Percentiles rank a stretch among this genome's conserved stretches.
These are phyloP conservation scores for Prolemur simus DNA, from an alignment of 2,113 vertebrate genomes.

Conservation along the genomic window DNA sequence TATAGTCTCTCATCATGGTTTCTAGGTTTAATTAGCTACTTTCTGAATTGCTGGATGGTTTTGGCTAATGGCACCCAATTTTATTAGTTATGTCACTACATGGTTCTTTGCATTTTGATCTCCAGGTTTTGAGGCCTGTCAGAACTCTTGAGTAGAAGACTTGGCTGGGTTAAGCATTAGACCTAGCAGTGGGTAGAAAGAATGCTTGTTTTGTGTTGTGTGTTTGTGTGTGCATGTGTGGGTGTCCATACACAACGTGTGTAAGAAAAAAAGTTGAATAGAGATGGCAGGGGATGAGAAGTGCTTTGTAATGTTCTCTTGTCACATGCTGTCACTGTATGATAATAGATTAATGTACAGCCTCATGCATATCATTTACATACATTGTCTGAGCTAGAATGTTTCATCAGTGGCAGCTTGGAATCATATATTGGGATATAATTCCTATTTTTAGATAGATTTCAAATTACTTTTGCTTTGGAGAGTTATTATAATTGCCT, in stretches of 20 bases:
- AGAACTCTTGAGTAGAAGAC: background rate
- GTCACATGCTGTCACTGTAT: background rate
- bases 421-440: background rate
- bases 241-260: background rate
- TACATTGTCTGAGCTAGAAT: background rate
- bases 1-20: background rate
- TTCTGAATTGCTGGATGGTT: background rate
- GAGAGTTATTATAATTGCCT: background rate
- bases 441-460: slow-evolving; percentile 17
- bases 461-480: background rate
- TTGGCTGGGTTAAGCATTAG: background rate
- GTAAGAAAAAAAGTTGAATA: background rate
- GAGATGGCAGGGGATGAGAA: background rate
- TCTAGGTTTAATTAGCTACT: background rate
- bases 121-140: background rate
- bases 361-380: background rate
- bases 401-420: background rate
- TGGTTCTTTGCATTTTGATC: background rate
- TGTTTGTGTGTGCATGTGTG: background rate
- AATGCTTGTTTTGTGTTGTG: background rate
- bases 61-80: background rate
- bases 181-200: background rate
- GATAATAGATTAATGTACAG: background rate
- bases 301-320: background rate
- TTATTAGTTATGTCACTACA: background rate